These are phyloP conservation scores for Tanypteryx hageni DNA, from an alignment of 2,888 invertebrate genomes.

Conservation along the genomic window DNA sequence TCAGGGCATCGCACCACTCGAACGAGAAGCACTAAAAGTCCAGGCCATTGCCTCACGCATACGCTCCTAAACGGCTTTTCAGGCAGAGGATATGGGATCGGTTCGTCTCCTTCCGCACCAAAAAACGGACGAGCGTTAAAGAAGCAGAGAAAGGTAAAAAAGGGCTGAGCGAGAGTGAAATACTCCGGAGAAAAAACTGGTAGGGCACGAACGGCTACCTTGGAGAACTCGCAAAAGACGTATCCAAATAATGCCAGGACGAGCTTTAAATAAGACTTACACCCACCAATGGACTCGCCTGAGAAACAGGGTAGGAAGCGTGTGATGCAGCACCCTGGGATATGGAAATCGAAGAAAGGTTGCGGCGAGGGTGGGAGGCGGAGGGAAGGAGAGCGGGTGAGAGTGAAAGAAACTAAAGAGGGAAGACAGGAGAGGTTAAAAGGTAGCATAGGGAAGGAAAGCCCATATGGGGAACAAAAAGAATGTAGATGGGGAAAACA, in stretches of 20 bases:
- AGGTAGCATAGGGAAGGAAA: neutral
- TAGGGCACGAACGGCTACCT: neutral
- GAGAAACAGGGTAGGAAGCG: neutral
- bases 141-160: neutral
- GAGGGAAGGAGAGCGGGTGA: neutral
- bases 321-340: neutral
- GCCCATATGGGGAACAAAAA: neutral
- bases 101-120: neutral
- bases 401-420: neutral
- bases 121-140: neutral
- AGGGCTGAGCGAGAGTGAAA: neutral
- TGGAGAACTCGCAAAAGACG: neutral
- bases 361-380: neutral
- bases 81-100: neutral
- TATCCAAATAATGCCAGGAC: neutral
- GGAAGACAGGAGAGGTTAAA: neutral
- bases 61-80: neutral
- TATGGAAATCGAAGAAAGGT: constrained; percentile 1
- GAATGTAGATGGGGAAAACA: neutral
- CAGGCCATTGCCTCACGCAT: neutral
- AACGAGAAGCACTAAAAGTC: neutral
- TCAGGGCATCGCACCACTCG: neutral
- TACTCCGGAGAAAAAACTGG: neutral
- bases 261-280: neutral
- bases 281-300: neutral